Evolutionary conservation across 2,113 vertebrate species (phyloP).

Genomic region (Oryzias celebensis): DNA sequence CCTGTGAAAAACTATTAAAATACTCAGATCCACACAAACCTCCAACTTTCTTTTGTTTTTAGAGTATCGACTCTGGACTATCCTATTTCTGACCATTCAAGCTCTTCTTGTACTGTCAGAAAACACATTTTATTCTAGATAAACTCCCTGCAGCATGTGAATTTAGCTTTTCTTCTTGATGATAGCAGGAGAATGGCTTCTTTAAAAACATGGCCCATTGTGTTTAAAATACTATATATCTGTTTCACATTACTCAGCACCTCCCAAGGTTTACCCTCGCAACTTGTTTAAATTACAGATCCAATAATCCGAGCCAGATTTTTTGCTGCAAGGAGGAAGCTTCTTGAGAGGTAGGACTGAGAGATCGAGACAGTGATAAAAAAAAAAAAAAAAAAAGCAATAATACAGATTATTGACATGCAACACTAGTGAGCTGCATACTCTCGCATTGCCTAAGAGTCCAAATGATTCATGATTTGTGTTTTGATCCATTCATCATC

Average conservation of each 20-base stretch:
- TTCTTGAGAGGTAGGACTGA: slow-evolving; percentile 20
- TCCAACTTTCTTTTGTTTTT: too few species aligned
- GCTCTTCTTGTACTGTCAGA: slow-evolving; percentile 42
- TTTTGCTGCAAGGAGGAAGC: slow-evolving; percentile 53
- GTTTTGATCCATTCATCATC: too few species aligned
- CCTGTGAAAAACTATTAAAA: too few species aligned
- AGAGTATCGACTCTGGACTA: slow-evolving; percentile 18
- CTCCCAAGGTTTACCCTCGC: slow-evolving; percentile 57
- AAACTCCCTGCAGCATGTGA: slow-evolving; percentile 37
- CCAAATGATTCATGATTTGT: too few species aligned
- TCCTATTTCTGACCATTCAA: slow-evolving; percentile 50
- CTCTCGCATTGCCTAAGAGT: too few species aligned
- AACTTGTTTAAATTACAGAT: slow-evolving; percentile 48
- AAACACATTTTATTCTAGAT: not conserved
- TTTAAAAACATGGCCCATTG: slow-evolving; percentile 50
- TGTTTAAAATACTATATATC: slow-evolving; percentile 56
- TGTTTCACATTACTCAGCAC: slow-evolving; percentile 71
- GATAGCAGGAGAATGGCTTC: slow-evolving; percentile 61
- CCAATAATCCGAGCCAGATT: slow-evolving; percentile 73
- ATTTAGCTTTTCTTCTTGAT: slow-evolving; percentile 62
- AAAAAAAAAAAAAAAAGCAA: slow-evolving; percentile 46
- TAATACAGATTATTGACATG: not conserved
- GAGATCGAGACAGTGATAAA: slow-evolving; percentile 30
- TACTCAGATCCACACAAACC: too few species aligned
- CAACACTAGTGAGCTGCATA: too few species aligned